These are phyloP conservation scores for Elachura formosa DNA, from an alignment of 2,113 vertebrate genomes.

Conservation along the genomic window DNA sequence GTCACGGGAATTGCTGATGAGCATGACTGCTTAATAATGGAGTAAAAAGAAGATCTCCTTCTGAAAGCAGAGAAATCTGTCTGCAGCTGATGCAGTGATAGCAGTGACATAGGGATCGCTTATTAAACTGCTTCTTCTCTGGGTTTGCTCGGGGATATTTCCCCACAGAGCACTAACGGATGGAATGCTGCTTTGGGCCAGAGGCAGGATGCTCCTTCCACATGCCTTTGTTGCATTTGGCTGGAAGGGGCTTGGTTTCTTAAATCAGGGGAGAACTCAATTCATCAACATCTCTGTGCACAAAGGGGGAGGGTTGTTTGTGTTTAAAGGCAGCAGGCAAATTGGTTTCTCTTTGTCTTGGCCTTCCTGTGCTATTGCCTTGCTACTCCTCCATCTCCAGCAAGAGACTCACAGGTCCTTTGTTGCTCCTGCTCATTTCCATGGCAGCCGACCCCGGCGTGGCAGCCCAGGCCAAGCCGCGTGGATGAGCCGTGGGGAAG, in stretches of 20 bases:
- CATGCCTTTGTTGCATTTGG: background rate
- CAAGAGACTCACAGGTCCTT: background rate
- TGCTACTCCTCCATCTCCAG: background rate
- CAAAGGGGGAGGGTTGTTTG: background rate
- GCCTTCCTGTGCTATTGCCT: background rate
- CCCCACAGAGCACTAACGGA: background rate
- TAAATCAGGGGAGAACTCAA: background rate
- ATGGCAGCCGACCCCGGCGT: conserved; percentile 32
- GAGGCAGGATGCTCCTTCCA: background rate
- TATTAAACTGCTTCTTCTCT: background rate
- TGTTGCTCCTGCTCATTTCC: conserved; percentile 55
- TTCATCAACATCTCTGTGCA: background rate
- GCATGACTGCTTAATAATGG: background rate
- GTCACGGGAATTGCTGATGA: background rate
- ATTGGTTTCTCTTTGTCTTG: conserved; percentile 23
- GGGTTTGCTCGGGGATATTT: background rate
- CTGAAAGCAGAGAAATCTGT: background rate
- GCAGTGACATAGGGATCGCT: background rate
- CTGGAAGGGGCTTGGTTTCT: background rate
- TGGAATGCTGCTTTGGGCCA: background rate
- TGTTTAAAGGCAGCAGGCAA: background rate
- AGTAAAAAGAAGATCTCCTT: background rate
- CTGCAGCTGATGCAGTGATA: background rate
- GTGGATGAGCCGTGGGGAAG: background rate
- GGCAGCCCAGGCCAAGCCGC: background rate